Conservation (phyloP, 2,113 vertebrate genomes). For the Pristiophorus japonicus region DNA sequence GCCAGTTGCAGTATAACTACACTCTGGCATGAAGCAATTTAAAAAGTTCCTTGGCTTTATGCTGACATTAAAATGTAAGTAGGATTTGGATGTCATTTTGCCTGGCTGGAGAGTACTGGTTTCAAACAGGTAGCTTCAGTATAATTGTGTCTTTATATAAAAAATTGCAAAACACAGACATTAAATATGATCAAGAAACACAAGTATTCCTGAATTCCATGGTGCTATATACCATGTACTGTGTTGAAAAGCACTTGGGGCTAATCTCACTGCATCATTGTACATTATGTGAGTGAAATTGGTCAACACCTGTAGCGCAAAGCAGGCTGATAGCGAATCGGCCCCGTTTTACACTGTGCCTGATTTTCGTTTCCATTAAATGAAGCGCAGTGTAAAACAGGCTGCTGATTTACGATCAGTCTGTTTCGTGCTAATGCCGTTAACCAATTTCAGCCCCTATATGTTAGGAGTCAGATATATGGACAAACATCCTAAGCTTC, state of each 20-base stretch:
- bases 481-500: too few species aligned
- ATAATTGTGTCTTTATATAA: neutral
- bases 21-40: neutral
- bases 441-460: too few species aligned
- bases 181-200: neutral
- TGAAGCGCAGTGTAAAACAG: neutral
- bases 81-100: neutral
- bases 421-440: neutral
- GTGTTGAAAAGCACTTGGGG: too few species aligned
- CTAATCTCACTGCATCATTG: too few species aligned
- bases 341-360: neutral
- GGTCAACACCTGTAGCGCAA: neutral
- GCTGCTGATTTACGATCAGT: neutral
- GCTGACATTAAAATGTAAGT: neutral
- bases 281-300: too few species aligned
- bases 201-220: neutral
- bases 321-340: neutral
- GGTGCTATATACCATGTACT: too few species aligned
- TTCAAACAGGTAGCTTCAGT: neutral
- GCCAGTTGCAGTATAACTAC: neutral
- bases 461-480: too few species aligned
- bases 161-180: neutral
- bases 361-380: neutral
- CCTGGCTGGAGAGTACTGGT: neutral
- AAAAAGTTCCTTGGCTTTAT: neutral